Percentiles rank a stretch among this genome's conserved stretches.
phyloP scores from a whole-genome alignment of 2,888 invertebrate genomes.

The Catocala nupta region DNA sequence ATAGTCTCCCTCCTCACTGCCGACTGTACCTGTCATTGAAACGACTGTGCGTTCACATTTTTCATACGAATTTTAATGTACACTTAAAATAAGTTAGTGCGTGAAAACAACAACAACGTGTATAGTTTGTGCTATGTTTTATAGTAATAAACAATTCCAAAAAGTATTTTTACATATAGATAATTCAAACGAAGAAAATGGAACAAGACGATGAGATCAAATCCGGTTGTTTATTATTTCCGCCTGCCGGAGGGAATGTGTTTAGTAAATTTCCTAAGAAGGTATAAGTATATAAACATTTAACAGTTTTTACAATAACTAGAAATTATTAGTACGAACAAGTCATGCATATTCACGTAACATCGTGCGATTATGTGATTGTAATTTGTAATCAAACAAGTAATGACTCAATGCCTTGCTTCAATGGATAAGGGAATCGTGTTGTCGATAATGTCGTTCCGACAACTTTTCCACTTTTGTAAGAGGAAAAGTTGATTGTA shows the following conservation, averaged over 20 bases:
- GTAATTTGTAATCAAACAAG: conserved; percentile 44
- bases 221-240: conserved; percentile 92
- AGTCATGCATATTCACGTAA: conserved; percentile 35
- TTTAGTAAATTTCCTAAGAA: conserved; percentile 93
- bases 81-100: conserved; percentile 19
- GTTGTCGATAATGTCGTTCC: conserved; percentile 30
- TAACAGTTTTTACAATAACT: conserved; percentile 13
- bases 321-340: conserved; percentile 25
- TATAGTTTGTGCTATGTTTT: conserved; percentile 57
- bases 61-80: conserved; percentile 30
- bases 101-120: conserved; percentile 32
- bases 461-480: conserved; percentile 16
- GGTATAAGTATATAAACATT: conserved; percentile 72
- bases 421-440: conserved; percentile 31
- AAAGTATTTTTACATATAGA: conserved; percentile 35
- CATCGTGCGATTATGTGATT: conserved; percentile 31
- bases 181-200: conserved; percentile 79
- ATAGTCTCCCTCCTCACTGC: neutral
- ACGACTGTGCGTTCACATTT: conserved; percentile 36
- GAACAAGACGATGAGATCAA: conserved; percentile 92
- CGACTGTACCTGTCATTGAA: conserved; percentile 31
- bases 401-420: conserved; percentile 42
- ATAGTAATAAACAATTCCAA: conserved; percentile 37
- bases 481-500: conserved; percentile 4
- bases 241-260: conserved; percentile 89